A percentile compares a stretch with the other conserved stretches of the same genome.
Evolutionary conservation across 2,113 vertebrate genomes (phyloP).

Genomic region (Xenopus tropicalis): DNA sequence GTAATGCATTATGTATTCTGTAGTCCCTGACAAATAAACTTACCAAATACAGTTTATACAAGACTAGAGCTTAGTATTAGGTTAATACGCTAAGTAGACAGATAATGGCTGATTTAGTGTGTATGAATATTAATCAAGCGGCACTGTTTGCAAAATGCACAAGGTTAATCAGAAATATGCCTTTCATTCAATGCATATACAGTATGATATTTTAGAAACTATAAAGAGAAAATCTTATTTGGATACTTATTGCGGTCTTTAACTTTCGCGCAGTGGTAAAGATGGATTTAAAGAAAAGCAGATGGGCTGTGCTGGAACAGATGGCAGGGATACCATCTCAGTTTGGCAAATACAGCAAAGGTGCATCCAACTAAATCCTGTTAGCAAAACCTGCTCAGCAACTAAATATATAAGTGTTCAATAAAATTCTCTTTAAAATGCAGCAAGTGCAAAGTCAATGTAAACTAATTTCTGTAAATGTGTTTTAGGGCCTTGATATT

Average conservation of each 20-base stretch:
- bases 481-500: too few relatives aligned
- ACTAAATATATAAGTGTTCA: constrained; percentile 1
- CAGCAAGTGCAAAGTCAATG: too few relatives aligned
- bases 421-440: too few relatives aligned
- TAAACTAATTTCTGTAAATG: too few relatives aligned
- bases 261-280: not conserved
- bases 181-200: not conserved
- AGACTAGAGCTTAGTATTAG: too few relatives aligned
- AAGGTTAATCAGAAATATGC: not conserved
- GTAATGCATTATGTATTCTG: too few relatives aligned
- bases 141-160: not conserved
- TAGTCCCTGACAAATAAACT: too few relatives aligned
- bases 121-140: too few relatives aligned
- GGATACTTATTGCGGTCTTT: constrained; percentile 2
- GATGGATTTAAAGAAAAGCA: not conserved
- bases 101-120: too few relatives aligned
- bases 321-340: constrained; percentile 15
- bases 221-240: constrained; percentile 1
- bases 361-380: not conserved
- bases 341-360: constrained; percentile 5
- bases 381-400: constrained; percentile 3
- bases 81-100: too few relatives aligned
- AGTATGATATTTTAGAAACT: not conserved
- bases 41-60: too few relatives aligned
- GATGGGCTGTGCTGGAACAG: not conserved